These are phyloP conservation scores for Ecdyonurus torrentis DNA, from an alignment of 2,888 invertebrate genomes.

Conservation along the genomic window DNA sequence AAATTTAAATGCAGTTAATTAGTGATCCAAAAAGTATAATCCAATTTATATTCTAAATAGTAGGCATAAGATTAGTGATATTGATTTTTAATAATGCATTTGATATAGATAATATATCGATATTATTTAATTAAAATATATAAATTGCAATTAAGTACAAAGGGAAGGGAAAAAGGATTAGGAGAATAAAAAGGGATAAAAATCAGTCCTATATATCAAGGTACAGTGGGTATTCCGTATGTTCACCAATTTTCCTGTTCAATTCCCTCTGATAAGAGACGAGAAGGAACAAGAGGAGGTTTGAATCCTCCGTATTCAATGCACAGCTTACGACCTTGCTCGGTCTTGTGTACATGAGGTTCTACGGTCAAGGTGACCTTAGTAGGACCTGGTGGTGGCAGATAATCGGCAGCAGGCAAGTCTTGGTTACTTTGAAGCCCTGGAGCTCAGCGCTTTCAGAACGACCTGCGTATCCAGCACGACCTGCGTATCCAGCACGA, in stretches of 20 bases:
- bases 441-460: not conserved
- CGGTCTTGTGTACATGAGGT: not conserved
- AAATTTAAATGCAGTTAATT: not conserved
- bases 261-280: not conserved
- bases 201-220: not conserved
- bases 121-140: not conserved
- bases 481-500: not conserved
- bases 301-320: conserved; percentile 67
- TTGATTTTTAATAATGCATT: no score
- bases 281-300: conserved; percentile 61
- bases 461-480: not conserved
- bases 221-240: not conserved
- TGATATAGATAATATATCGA: no score
- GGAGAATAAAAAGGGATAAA: not conserved
- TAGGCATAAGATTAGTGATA: no score
- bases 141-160: not conserved
- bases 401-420: not conserved
- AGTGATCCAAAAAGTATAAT: no score
- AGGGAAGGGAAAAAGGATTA: not conserved
- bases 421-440: not conserved
- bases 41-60: no score
- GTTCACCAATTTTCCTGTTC: not conserved
- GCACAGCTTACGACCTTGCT: conserved; percentile 41
- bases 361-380: not conserved
- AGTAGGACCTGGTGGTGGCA: not conserved